Evolutionary conservation across 2,797 vertebrate genomes (phyloP).

Genomic region (Sebastes vulpes): DNA sequence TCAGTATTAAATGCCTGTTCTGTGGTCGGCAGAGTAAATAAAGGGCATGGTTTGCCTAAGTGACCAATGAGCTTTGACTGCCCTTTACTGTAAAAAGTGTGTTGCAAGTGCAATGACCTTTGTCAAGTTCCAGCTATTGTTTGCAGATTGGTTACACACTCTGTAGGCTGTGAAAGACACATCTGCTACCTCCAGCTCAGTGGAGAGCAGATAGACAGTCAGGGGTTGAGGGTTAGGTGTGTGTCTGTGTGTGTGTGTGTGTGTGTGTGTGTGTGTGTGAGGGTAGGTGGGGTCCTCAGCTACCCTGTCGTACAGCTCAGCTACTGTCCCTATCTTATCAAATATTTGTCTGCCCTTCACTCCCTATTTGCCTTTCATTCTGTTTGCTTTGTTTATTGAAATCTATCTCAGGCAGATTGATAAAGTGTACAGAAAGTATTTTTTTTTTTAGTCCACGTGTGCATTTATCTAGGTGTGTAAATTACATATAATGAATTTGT

Average conservation of each 20-base stretch:
- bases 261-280: slow-evolving; percentile 15
- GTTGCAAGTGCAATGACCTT: slow-evolving; percentile 85
- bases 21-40: slow-evolving; percentile 18
- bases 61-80: slow-evolving; percentile 48
- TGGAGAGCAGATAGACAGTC: slow-evolving; percentile 66
- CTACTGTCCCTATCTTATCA: slow-evolving; percentile 87
- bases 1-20: neutral
- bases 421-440: slow-evolving; percentile 79
- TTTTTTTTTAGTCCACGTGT: slow-evolving; percentile 47
- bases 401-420: slow-evolving; percentile 78
- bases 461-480: neutral
- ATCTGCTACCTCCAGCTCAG: slow-evolving; percentile 81
- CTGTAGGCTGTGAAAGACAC: slow-evolving; percentile 86
- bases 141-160: slow-evolving; percentile 85
- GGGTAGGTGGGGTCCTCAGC: slow-evolving; percentile 55
- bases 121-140: slow-evolving; percentile 88
- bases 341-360: slow-evolving; percentile 94
- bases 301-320: slow-evolving; percentile 77
- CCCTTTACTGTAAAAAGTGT: slow-evolving; percentile 67
- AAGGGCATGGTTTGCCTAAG: slow-evolving; percentile 48
- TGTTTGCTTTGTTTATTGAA: slow-evolving; percentile 89
- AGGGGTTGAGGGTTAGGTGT: slow-evolving; percentile 37
- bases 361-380: slow-evolving; percentile 87
- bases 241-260: neutral
- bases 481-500: neutral